Conservation (phyloP, 2,797 vertebrate species). For the Bradypodion pumilum region DNA sequence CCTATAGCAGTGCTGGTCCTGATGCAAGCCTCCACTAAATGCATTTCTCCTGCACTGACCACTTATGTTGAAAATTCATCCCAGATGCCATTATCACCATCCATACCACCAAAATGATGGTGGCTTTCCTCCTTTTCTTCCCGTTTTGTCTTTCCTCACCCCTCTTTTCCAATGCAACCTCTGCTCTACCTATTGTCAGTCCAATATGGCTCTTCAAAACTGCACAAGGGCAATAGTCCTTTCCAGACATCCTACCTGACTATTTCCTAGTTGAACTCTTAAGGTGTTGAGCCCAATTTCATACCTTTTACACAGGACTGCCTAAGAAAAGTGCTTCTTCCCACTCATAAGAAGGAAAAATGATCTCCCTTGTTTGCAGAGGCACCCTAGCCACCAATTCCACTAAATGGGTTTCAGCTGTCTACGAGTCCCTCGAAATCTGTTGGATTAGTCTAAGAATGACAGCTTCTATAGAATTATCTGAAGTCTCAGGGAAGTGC, state of each 20-base stretch:
- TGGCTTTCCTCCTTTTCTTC: neutral
- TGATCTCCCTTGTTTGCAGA: neutral
- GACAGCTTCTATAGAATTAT: too few relatives aligned
- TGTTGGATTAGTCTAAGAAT: neutral
- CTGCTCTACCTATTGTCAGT: neutral
- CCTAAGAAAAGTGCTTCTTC: too few relatives aligned
- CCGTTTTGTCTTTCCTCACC: neutral
- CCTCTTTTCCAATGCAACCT: neutral
- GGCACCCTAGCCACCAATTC: neutral
- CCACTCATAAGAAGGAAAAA: neutral
- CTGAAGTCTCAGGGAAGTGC: too few relatives aligned
- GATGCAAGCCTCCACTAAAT: neutral
- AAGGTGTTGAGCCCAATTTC: too few relatives aligned
- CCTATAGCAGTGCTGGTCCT: too few relatives aligned
- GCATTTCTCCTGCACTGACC: neutral
- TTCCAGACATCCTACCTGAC: too few relatives aligned
- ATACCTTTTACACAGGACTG: too few relatives aligned
- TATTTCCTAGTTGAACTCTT: neutral
- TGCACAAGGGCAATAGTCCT: too few relatives aligned
- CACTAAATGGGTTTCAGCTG: neutral
- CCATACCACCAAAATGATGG: neutral
- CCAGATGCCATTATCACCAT: neutral
- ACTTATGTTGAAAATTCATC: neutral
- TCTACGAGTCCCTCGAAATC: neutral
- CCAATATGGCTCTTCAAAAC: too few relatives aligned